Evolutionary conservation across 2,797 vertebrate species (phyloP), one percentile per base, ranked within the genome.

Genomic region (Adrianichthys oophorus): DNA sequence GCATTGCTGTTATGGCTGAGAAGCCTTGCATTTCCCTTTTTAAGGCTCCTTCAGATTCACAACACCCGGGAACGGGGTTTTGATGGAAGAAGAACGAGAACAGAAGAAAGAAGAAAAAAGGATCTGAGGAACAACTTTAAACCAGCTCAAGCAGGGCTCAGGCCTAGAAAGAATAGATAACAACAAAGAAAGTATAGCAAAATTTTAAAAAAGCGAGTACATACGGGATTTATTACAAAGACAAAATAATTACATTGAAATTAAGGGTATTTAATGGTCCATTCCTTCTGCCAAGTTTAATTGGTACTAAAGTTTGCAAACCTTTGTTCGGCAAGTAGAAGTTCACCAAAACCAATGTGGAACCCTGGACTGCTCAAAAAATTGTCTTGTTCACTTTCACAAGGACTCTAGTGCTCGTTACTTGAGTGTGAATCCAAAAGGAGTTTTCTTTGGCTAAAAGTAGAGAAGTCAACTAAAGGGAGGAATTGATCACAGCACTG

Each of bases 1-100:
- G 82, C 87, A 80, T 70, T 72, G 82, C 87, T 91, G 87, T 90
- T 92, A 91, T 91, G 90, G 87, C 89, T 92, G 87, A 90, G 77
- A 90, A 90, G 89, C 78, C 83, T 83, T 88, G 83, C 65, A 48
- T 88, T 90, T 87, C 76, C 81, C 81, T 91, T 90, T 92, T 91
- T 91, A 92, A 81, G 84, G 80, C 81, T 91, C 82, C 85, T 80
- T 90, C 72, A 15, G 89, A 91, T 91, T 88, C 90, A 90, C 85
- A 85, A 85, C 87, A 82, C 83, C 85, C 80, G 85, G 73, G 80
- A 84, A 89, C 68, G 80, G 66, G 64, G 83, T 76, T 76, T 70
- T 41, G 65, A 68, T 59, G 65, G 59, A 64, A 32, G 44, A 59
- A 49, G 44, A 65, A 26, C 45, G 70, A 42, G 50, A 74, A 58